Conservation (phyloP, 2,797 vertebrate species). For the Anniella stebbinsi region DNA sequence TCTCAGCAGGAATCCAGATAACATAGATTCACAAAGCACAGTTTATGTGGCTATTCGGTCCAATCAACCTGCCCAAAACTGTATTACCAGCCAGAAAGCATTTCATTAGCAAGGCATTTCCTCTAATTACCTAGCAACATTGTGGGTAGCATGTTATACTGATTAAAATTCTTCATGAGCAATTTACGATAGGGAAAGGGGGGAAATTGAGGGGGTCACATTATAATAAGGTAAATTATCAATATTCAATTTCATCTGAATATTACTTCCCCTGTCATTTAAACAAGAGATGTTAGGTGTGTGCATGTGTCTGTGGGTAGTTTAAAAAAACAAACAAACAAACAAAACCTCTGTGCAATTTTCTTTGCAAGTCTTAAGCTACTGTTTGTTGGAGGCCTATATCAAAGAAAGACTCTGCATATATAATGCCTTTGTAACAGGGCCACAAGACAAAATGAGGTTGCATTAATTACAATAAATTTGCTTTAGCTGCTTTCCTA, state of each 20-base stretch:
- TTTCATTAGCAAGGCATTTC: slow-evolving; percentile 40
- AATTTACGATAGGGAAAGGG: slow-evolving; percentile 1
- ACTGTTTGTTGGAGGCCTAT: background rate
- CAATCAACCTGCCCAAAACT: slow-evolving; percentile 14
- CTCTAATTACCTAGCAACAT: slow-evolving; percentile 57
- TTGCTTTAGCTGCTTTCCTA: background rate
- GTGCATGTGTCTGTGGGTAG: too few species aligned
- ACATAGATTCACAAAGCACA: slow-evolving; percentile 40
- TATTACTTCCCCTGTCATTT: slow-evolving; percentile 35
- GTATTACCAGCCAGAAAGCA: slow-evolving; percentile 31
- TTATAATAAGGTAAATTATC: background rate
- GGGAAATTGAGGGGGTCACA: background rate
- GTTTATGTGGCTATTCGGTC: slow-evolving; percentile 7
- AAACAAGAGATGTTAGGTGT: background rate
- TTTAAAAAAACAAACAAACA: background rate
- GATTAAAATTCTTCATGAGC: background rate
- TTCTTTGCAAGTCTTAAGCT: background rate
- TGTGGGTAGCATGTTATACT: slow-evolving; percentile 20
- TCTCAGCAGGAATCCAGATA: slow-evolving; percentile 26
- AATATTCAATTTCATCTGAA: slow-evolving; percentile 20
- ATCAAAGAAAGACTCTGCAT: slow-evolving; percentile 11
- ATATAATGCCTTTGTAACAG: background rate
- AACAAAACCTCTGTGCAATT: background rate
- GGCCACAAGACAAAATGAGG: background rate
- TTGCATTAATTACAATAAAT: background rate